Evolutionary conservation across 2,797 vertebrate species (phyloP).

Genomic region (Semotilus atromaculatus): DNA sequence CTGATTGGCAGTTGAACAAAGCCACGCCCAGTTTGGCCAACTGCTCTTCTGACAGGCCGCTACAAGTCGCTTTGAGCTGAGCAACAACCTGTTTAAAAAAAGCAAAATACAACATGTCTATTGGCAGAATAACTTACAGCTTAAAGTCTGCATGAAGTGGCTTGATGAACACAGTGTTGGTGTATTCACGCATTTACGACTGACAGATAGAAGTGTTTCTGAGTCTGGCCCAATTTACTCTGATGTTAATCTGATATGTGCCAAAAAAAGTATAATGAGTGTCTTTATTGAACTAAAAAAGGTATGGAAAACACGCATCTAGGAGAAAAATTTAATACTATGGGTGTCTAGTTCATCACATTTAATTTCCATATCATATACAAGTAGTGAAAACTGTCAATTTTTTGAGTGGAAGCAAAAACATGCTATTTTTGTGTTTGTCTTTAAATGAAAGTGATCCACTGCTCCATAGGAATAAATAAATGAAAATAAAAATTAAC

Average conservation of each 20-base stretch:
- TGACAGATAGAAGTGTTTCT: too few relatives aligned
- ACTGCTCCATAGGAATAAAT: neutral
- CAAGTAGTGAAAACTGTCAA: neutral
- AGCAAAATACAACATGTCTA: neutral
- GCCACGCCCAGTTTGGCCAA: slow-evolving; percentile 80
- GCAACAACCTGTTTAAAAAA: slow-evolving; percentile 72
- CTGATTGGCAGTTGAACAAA: slow-evolving; percentile 82
- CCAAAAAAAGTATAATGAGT: neutral
- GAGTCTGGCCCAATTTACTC: too few relatives aligned
- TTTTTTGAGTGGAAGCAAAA: neutral
- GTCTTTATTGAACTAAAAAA: neutral
- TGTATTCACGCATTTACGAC: too few relatives aligned
- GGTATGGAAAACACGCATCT: neutral
- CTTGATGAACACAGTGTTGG: neutral
- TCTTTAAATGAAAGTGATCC: neutral
- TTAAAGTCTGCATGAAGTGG: neutral
- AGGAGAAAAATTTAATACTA: too few relatives aligned
- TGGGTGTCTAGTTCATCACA: too few relatives aligned
- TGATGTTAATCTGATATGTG: too few relatives aligned
- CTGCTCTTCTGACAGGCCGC: slow-evolving; percentile 78
- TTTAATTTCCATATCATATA: neutral
- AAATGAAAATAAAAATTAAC: too few relatives aligned
- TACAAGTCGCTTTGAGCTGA: slow-evolving; percentile 73
- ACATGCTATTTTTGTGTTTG: neutral
- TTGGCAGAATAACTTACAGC: neutral